Evolutionary conservation across 2,113 vertebrate genomes (phyloP).

Genomic region (Bungarus multicinctus): DNA sequence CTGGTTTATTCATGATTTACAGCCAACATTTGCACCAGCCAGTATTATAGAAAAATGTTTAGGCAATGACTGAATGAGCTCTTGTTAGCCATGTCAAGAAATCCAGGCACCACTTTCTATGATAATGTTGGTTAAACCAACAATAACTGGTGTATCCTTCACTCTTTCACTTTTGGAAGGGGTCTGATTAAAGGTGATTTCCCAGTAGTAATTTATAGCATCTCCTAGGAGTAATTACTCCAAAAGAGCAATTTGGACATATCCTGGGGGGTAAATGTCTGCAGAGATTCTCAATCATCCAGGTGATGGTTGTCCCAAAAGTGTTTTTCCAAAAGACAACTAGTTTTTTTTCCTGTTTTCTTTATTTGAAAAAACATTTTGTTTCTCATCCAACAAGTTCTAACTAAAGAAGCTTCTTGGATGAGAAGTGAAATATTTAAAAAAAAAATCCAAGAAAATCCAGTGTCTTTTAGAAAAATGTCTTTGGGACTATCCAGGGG

Average conservation of each 20-base stretch:
- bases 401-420: not conserved
- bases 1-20: not conserved
- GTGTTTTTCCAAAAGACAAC: not conserved
- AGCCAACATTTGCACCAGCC: not conserved
- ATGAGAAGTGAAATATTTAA: not conserved
- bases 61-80: not conserved
- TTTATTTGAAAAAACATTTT: not conserved
- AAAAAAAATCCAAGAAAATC: not conserved
- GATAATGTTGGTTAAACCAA: not conserved
- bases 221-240: not conserved
- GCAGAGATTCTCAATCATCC: not conserved
- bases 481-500: not conserved
- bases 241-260: not conserved
- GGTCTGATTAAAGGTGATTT: not conserved
- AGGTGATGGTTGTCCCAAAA: not conserved
- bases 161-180: not conserved
- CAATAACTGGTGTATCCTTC: not conserved
- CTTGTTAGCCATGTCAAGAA: not conserved
- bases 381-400: not conserved
- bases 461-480: not conserved
- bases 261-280: not conserved
- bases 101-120: not conserved
- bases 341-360: not conserved
- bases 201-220: not conserved
- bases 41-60: not conserved